These are phyloP conservation scores for Limnodromus scolopaceus DNA, from an alignment of 2,797 vertebrate species.

Conservation along the genomic window DNA sequence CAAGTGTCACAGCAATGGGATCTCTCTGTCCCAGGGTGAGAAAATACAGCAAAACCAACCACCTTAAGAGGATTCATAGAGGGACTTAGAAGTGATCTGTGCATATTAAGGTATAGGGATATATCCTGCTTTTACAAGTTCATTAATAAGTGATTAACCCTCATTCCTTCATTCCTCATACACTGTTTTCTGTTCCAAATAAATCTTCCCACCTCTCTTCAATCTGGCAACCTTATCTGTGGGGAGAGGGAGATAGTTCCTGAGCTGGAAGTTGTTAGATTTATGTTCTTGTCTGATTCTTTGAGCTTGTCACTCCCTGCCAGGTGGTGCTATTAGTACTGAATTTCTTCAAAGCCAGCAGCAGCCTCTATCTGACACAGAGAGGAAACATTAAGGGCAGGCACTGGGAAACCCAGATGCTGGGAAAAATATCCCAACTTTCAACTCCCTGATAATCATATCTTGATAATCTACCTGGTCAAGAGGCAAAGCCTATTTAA, in stretches of 20 bases:
- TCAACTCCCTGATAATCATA: neutral
- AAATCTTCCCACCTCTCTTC: neutral
- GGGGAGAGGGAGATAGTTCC: neutral
- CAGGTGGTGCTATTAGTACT: neutral
- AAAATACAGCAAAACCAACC: neutral
- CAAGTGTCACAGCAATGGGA: neutral
- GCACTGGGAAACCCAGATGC: neutral
- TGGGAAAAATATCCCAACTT: neutral
- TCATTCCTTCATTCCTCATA: neutral
- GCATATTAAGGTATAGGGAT: neutral
- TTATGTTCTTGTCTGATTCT: conserved; percentile 22
- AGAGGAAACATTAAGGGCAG: neutral
- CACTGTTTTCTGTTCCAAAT: neutral
- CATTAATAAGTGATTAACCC: neutral
- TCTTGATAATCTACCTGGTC: neutral
- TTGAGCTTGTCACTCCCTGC: neutral
- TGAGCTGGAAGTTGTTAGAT: neutral
- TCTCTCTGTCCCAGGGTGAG: neutral
- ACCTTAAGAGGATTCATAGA: neutral
- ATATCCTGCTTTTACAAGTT: neutral
- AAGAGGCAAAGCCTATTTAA: neutral
- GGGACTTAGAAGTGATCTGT: neutral
- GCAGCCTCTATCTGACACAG: neutral
- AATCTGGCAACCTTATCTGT: neutral
- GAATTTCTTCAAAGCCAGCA: neutral